Conservation (phyloP, 2,888 invertebrate species). For the Bhutanitis thaidina region DNA sequence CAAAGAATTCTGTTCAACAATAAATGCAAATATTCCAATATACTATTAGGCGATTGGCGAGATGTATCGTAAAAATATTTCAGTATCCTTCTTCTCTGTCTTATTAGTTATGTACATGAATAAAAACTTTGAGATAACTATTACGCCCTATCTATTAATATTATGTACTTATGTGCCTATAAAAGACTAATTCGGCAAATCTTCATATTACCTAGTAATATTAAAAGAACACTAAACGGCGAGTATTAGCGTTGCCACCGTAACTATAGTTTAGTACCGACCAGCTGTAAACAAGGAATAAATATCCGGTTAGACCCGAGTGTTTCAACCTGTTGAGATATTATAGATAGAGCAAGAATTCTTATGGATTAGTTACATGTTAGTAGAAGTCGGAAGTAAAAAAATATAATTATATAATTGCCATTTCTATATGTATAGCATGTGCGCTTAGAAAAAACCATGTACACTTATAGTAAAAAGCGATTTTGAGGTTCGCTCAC, state of each 20-base stretch:
- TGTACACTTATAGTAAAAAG: conserved; percentile 2
- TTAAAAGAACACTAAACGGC: conserved; percentile 70
- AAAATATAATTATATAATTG: neutral
- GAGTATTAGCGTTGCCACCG: conserved; percentile 36
- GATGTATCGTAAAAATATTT: conserved; percentile 16
- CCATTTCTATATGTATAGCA: conserved; percentile 3
- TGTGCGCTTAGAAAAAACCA: conserved; percentile 19
- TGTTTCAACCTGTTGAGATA: conserved; percentile 14
- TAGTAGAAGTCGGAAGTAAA: neutral
- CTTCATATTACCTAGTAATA: conserved; percentile 50
- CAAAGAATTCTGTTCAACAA: neutral
- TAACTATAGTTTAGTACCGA: conserved; percentile 23
- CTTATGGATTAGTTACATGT: conserved; percentile 2
- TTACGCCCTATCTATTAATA: conserved; percentile 32
- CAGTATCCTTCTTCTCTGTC: conserved; percentile 8
- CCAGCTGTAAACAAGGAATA: conserved; percentile 17
- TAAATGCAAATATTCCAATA: neutral
- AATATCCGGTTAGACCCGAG: conserved; percentile 14
- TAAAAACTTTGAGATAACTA: conserved; percentile 26
- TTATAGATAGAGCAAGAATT: conserved; percentile 19
- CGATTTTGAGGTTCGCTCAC: conserved; percentile 7
- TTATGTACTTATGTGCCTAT: conserved; percentile 48
- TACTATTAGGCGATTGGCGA: conserved; percentile 16
- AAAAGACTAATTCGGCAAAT: conserved; percentile 74
- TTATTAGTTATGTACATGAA: conserved; percentile 20